Conservation (phyloP, 2,797 vertebrate genomes). For the Eulemur albifrons region DNA sequence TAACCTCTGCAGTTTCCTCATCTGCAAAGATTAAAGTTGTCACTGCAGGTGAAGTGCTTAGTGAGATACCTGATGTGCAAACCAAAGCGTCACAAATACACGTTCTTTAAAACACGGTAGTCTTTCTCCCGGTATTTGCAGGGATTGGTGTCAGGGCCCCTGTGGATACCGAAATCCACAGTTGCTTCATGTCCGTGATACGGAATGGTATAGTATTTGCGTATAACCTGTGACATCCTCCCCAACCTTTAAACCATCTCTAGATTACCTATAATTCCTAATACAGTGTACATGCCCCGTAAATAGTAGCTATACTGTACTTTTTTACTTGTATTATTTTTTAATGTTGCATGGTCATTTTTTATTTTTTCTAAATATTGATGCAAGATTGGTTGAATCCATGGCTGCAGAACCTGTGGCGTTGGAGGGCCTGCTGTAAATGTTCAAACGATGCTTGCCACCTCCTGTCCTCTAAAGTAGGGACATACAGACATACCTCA, state of each 20-base stretch:
- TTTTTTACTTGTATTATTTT: neutral
- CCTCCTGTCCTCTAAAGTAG: neutral
- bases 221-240: neutral
- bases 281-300: neutral
- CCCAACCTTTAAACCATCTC: neutral
- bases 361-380: neutral
- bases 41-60: neutral
- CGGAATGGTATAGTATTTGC: neutral
- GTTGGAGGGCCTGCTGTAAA: neutral
- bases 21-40: neutral
- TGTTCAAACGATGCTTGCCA: neutral
- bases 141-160: neutral
- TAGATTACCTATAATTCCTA: neutral
- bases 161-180: neutral
- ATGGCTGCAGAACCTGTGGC: neutral
- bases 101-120: neutral
- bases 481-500: neutral
- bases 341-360: neutral
- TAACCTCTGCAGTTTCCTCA: neutral
- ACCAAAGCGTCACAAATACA: neutral
- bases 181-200: neutral
- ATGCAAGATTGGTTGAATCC: neutral
- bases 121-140: neutral
- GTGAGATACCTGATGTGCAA: neutral
- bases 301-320: neutral